These are phyloP conservation scores for Melanotaenia duboulayi DNA, from an alignment of 2,113 vertebrate genomes.

Conservation along the genomic window DNA sequence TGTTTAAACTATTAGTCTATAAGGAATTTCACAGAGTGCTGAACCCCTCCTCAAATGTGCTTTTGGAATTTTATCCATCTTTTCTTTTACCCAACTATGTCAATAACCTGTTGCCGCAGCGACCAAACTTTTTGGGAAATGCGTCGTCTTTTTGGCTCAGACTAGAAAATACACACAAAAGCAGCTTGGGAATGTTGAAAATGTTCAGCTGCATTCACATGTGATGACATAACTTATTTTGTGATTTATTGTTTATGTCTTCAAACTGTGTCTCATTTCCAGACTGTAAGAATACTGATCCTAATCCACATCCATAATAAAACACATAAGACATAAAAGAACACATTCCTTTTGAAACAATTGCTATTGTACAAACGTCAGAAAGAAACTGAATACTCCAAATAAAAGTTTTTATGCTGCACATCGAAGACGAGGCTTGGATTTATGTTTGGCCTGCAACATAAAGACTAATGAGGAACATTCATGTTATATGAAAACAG, in stretches of 20 bases:
- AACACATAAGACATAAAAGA: slow-evolving; percentile 13
- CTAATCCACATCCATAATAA: background rate
- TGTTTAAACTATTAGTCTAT: background rate
- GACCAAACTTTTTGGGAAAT: background rate
- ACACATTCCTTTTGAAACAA: slow-evolving; percentile 39
- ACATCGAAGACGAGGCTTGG: slow-evolving; percentile 50
- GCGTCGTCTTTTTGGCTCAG: background rate
- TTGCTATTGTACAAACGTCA: slow-evolving; percentile 51
- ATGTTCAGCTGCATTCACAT: slow-evolving; percentile 15
- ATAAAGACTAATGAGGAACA: slow-evolving; percentile 67
- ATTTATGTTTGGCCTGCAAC: slow-evolving; percentile 59
- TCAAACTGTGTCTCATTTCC: slow-evolving; percentile 17
- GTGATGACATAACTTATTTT: slow-evolving; percentile 7
- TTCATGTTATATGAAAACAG: slow-evolving; percentile 43
- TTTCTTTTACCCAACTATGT: background rate
- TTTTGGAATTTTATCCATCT: background rate
- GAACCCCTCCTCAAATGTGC: background rate
- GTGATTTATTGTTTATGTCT: slow-evolving; percentile 31
- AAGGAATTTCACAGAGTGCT: background rate
- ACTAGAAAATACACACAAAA: background rate
- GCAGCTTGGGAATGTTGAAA: slow-evolving; percentile 3
- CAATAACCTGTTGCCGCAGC: background rate
- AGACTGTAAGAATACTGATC: slow-evolving; percentile 4
- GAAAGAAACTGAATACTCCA: slow-evolving; percentile 34
- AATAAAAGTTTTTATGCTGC: slow-evolving; percentile 37